Conservation (phyloP, 23 tunicate species). For the Corella eumyota region DNA sequence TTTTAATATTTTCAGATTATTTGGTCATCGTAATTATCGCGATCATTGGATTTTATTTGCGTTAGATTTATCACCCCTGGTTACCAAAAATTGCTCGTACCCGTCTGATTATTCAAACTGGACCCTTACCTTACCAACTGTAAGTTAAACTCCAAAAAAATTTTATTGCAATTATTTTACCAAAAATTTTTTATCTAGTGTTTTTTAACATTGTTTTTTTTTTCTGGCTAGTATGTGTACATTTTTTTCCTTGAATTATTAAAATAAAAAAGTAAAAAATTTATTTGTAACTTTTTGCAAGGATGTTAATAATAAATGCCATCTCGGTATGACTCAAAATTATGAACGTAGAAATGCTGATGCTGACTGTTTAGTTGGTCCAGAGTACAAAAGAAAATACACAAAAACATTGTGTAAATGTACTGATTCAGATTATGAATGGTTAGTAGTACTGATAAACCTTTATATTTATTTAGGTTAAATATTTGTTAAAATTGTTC, state of each 20-base stretch:
- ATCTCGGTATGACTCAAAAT: slow-evolving; percentile 57
- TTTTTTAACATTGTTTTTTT: no score
- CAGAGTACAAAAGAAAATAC: slow-evolving; percentile 16
- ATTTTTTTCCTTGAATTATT: no score
- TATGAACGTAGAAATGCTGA: slow-evolving; percentile 15
- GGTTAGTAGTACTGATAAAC: slow-evolving; percentile 33
- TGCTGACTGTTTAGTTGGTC: slow-evolving; percentile 34
- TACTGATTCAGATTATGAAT: slow-evolving; percentile 58
- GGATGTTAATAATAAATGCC: slow-evolving; percentile 13
- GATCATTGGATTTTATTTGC: slow-evolving; percentile 72
- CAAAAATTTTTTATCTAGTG: no score
- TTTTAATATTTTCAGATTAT: no score
- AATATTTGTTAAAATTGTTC: no score
- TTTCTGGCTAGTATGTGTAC: no score
- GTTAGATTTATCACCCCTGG: slow-evolving; percentile 49
- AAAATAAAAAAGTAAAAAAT: background rate
- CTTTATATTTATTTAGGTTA: no score
- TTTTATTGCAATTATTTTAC: no score
- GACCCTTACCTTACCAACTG: slow-evolving; percentile 20
- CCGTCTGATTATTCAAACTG: slow-evolving; percentile 48
- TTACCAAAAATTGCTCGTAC: slow-evolving; percentile 32
- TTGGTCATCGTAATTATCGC: slow-evolving; percentile 46
- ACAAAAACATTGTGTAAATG: slow-evolving; percentile 30
- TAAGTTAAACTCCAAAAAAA: no score
- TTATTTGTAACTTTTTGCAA: background rate